Conservation (phyloP, 2,888 invertebrate genomes). For the Pyralis farinalis region DNA sequence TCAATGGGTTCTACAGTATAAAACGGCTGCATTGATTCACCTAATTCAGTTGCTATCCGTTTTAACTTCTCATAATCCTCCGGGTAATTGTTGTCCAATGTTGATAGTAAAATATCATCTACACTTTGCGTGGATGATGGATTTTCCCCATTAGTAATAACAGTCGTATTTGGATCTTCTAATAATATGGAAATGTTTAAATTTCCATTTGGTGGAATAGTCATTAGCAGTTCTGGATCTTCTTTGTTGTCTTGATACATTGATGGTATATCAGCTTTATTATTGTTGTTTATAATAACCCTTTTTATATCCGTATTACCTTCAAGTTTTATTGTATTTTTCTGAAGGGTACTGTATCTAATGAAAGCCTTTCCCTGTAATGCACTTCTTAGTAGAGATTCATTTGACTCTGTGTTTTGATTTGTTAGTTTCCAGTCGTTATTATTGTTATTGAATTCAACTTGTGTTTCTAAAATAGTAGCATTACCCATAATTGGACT, state of each 20-base stretch:
- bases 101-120: constrained; percentile 86
- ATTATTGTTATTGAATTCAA: constrained; percentile 86
- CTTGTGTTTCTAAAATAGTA: constrained; percentile 70
- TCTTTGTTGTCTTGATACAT: constrained; percentile 74
- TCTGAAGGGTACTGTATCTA: constrained; percentile 80
- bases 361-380: constrained; percentile 88
- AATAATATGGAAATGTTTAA: constrained; percentile 73
- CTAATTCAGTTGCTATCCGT: constrained; percentile 90
- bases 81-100: constrained; percentile 85
- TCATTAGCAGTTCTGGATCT: constrained; percentile 61
- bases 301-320: constrained; percentile 60
- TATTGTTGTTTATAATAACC: constrained; percentile 69
- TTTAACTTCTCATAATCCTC: constrained; percentile 93
- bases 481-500: constrained; percentile 74
- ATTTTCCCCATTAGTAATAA: constrained; percentile 72
- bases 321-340: constrained; percentile 69
- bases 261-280: constrained; percentile 77
- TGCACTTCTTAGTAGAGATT: constrained; percentile 90
- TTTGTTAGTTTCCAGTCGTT: constrained; percentile 91
- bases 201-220: constrained; percentile 59
- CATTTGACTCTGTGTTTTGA: constrained; percentile 84
- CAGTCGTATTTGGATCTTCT: constrained; percentile 65
- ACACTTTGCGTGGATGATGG: constrained; percentile 83
- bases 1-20: constrained; percentile 81
- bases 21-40: constrained; percentile 87